Evolutionary conservation across 2,113 vertebrate genomes (phyloP).

Genomic region (Zootoca vivipara): DNA sequence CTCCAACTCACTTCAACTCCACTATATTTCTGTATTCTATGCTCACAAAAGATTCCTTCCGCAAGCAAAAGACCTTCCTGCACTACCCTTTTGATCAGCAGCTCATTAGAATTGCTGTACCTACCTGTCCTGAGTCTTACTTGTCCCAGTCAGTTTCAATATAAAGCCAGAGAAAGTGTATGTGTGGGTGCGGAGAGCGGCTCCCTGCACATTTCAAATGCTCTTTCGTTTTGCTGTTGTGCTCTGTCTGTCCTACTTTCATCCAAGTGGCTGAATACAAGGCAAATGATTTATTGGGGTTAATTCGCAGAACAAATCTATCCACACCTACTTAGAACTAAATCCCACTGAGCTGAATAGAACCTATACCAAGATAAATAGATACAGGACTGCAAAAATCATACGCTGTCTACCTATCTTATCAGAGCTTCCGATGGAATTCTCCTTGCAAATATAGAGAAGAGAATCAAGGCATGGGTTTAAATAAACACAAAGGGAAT

Average conservation of each 20-base stretch:
- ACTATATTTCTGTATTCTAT: background rate
- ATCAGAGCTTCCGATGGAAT: background rate
- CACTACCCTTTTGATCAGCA: background rate
- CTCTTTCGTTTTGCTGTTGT: background rate
- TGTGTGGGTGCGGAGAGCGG: too few species aligned
- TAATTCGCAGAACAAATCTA: background rate
- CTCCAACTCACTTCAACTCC: too few species aligned
- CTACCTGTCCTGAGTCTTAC: background rate
- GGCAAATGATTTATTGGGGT: background rate
- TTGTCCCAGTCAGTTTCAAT: background rate
- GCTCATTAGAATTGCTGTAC: background rate
- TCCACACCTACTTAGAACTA: too few species aligned
- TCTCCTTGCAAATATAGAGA: background rate
- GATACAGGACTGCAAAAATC: background rate
- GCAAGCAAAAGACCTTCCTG: background rate
- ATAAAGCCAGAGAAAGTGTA: background rate
- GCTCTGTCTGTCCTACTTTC: background rate
- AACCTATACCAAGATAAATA: too few species aligned
- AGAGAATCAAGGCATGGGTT: background rate
- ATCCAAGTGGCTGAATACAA: background rate
- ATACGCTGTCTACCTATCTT: background rate
- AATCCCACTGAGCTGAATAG: too few species aligned
- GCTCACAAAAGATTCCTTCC: background rate
- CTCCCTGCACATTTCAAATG: background rate
- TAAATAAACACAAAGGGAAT: background rate